These are phyloP conservation scores for Nymphalis c-album DNA, from an alignment of 2,888 invertebrate species.

Conservation along the genomic window DNA sequence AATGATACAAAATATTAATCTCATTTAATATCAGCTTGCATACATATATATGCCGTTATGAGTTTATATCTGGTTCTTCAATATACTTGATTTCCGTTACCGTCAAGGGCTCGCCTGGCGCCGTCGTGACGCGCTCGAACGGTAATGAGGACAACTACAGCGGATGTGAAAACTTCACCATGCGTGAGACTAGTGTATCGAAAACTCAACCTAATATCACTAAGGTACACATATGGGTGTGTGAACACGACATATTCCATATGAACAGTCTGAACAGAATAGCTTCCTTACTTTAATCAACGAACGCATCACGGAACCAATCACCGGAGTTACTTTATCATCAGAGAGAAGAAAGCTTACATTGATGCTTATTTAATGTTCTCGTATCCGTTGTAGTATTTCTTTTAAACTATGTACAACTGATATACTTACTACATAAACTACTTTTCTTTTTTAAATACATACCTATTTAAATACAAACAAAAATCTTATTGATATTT, in stretches of 20 bases:
- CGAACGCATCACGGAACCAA: too few relatives aligned
- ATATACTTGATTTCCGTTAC: conserved; percentile 35
- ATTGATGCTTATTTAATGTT: too few relatives aligned
- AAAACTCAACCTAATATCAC: conserved; percentile 8
- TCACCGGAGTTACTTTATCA: too few relatives aligned
- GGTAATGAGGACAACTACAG: conserved; percentile 34
- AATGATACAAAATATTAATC: conserved; percentile 1
- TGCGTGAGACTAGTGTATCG: conserved; percentile 23
- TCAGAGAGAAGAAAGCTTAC: too few relatives aligned
- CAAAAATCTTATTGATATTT: too few relatives aligned
- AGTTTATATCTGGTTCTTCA: conserved; percentile 27
- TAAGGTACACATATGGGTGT: not conserved
- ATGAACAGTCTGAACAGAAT: too few relatives aligned
- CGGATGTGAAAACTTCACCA: conserved; percentile 35
- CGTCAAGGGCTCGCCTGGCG: conserved; percentile 36
- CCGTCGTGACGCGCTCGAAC: conserved; percentile 32
- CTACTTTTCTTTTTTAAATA: too few relatives aligned
- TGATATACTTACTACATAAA: too few relatives aligned
- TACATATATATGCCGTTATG: conserved; percentile 14
- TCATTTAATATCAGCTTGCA: conserved; percentile 1
- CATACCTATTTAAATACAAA: too few relatives aligned
- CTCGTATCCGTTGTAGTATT: too few relatives aligned
- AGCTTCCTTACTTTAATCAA: too few relatives aligned
- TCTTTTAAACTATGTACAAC: too few relatives aligned
- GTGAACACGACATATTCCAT: not conserved